Conservation (phyloP, 2,113 vertebrate species). For the Odontophorus gujanensis region DNA sequence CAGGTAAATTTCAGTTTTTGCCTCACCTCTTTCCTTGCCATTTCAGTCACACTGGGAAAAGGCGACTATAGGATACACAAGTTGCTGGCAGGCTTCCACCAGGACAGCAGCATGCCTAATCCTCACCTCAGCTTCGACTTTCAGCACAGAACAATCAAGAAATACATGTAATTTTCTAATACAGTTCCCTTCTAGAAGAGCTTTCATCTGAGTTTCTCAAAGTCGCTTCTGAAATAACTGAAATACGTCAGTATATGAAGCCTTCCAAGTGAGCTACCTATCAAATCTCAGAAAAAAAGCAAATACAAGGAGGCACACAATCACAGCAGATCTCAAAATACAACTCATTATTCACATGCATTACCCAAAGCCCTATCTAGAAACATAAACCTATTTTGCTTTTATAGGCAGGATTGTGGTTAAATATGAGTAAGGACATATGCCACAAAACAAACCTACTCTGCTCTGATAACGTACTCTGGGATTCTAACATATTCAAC, state of each 20-base stretch:
- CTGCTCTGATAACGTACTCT: neutral
- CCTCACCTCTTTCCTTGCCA: neutral
- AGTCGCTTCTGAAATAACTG: neutral
- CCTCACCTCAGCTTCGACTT: neutral
- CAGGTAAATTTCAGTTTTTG: neutral
- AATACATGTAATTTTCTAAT: neutral
- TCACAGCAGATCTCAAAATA: neutral
- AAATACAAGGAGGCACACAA: neutral
- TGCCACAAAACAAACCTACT: neutral
- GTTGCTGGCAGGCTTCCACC: rapidly evolving
- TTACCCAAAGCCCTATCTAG: neutral
- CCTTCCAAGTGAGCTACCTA: neutral
- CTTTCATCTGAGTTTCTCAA: neutral
- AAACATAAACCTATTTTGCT: neutral
- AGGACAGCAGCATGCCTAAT: neutral
- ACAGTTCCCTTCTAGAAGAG: neutral
- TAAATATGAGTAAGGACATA: neutral
- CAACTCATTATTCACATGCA: neutral
- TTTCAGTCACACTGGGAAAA: neutral
- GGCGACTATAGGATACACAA: neutral
- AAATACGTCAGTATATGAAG: neutral
- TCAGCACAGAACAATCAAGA: neutral
- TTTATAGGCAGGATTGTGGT: neutral
- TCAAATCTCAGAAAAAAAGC: neutral
- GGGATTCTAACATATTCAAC: neutral